These are phyloP conservation scores for Gryon sp. DNA, from an alignment of 1,140 invertebrate genomes.

Conservation along the genomic window DNA sequence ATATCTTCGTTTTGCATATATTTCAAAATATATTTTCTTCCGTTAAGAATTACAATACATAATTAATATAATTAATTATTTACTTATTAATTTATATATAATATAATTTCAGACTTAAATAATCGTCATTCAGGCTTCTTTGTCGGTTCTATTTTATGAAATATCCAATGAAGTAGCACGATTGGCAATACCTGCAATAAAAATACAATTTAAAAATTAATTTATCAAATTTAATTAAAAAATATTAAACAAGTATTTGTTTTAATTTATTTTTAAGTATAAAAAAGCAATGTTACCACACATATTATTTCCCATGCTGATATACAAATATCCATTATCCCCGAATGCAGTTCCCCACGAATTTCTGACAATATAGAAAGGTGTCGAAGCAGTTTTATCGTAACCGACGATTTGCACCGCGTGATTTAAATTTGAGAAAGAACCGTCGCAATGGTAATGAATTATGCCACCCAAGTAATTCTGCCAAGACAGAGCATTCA, in stretches of 20 bases:
- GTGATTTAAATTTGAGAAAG: constrained; percentile 86
- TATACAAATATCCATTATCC: constrained; percentile 87
- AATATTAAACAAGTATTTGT: constrained; percentile 2
- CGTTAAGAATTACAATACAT: too few relatives aligned
- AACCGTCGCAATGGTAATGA: constrained; percentile 87
- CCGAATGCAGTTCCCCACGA: constrained; percentile 91
- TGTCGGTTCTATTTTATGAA: too few relatives aligned
- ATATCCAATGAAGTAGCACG: not conserved
- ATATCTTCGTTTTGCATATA: too few relatives aligned
- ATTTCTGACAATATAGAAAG: constrained; percentile 92
- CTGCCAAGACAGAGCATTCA: constrained; percentile 93
- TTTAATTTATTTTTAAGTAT: too few relatives aligned
- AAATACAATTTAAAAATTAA: not conserved
- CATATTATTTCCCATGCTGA: constrained; percentile 88
- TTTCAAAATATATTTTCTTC: too few relatives aligned
- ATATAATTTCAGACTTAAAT: too few relatives aligned
- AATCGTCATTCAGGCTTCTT: too few relatives aligned
- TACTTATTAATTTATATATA: too few relatives aligned
- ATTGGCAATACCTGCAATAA: not conserved
- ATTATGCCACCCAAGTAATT: constrained; percentile 93
- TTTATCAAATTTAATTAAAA: not conserved
- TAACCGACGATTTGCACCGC: constrained; percentile 93
- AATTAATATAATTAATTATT: too few relatives aligned
- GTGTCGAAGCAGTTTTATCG: constrained; percentile 85
- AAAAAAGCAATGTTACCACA: too few relatives aligned